Conservation (phyloP, 2,797 vertebrate genomes). For the Tamandua tetradactyla region DNA sequence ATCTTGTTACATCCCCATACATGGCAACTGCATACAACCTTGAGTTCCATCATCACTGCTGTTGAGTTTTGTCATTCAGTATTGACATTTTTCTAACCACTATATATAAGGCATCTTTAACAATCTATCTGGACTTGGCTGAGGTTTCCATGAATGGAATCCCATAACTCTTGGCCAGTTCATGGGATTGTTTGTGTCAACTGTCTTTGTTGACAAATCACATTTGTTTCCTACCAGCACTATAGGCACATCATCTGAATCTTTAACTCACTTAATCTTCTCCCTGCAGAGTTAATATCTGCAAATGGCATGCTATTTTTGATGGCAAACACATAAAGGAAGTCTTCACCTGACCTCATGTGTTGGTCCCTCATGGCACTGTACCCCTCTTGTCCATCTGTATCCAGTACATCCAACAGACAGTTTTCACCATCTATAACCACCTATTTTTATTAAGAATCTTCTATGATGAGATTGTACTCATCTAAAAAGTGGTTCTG, state of each 20-base stretch:
- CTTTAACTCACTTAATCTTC: too few relatives aligned
- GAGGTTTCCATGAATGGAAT: constrained; percentile 91
- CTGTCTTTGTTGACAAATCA: too few relatives aligned
- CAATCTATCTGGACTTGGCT: too few relatives aligned
- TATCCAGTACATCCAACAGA: constrained; percentile 89
- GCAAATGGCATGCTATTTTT: too few relatives aligned
- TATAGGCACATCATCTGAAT: too few relatives aligned
- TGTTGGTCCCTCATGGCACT: constrained; percentile 91
- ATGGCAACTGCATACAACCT: constrained; percentile 88
- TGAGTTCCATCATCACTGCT: constrained; percentile 88
- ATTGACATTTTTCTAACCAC: constrained; percentile 90
- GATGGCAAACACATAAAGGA: constrained; percentile 90
- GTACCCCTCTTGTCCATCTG: too few relatives aligned
- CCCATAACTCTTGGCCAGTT: constrained; percentile 89
- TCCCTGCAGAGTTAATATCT: too few relatives aligned
- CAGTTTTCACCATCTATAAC: constrained; percentile 90
- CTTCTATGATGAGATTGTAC: constrained; percentile 76
- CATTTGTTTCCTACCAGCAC: too few relatives aligned
- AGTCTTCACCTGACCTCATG: constrained; percentile 90
- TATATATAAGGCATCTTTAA: constrained; percentile 92
- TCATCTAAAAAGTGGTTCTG: too few relatives aligned
- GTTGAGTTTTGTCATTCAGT: too few relatives aligned
- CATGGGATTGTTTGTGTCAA: too few relatives aligned
- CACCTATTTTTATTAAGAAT: constrained; percentile 90
- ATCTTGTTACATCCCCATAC: constrained; percentile 86